Conservation (phyloP, 2,113 vertebrate species). For the Ciconia boyciana region DNA sequence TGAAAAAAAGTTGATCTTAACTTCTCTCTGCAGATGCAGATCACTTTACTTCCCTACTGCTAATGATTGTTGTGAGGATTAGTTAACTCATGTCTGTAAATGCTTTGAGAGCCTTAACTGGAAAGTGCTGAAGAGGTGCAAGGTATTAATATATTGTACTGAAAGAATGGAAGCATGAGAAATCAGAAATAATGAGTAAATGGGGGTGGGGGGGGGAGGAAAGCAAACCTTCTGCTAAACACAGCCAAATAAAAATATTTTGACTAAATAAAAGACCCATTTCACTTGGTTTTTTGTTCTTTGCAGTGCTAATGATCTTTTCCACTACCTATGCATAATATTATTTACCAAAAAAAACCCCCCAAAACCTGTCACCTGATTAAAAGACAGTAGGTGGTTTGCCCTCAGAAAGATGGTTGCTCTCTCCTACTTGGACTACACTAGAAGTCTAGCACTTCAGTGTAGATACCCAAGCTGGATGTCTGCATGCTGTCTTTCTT, state of each 20-base stretch:
- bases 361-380: neutral
- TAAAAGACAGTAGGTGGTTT: neutral
- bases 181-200: neutral
- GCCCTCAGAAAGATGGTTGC: rapidly evolving
- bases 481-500: neutral
- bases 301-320: neutral
- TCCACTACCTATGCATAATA: neutral
- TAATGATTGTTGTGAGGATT: neutral
- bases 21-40: neutral
- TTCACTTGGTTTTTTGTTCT: neutral
- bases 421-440: neutral
- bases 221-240: neutral
- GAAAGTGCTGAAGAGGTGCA: neutral
- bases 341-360: neutral
- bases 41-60: neutral
- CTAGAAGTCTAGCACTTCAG: neutral
- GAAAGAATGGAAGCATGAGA: neutral
- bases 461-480: neutral
- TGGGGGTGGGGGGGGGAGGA: too few relatives aligned
- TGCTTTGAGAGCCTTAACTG: neutral
- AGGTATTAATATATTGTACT: constrained; percentile 7
- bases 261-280: neutral
- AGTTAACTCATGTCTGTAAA: constrained; percentile 32
- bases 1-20: neutral
- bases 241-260: constrained; percentile 58